These are phyloP conservation scores for Mantis religiosa DNA, from an alignment of 2,888 invertebrate genomes.

Conservation along the genomic window DNA sequence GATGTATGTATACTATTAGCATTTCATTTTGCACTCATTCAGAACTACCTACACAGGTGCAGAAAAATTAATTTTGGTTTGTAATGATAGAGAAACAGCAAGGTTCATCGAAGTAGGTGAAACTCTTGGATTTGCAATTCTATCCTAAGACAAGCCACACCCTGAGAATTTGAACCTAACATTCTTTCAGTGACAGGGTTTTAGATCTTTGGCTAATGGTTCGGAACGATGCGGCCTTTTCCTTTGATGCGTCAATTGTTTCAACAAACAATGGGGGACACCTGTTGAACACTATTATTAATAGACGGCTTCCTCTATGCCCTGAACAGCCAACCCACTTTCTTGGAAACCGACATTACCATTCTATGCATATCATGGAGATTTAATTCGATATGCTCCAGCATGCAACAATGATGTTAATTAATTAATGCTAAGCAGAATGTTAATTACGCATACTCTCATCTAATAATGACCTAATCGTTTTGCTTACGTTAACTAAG, in stretches of 20 bases:
- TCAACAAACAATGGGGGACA: background rate
- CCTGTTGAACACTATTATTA: background rate
- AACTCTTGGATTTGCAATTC: no score
- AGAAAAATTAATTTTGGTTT: no score
- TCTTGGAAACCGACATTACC: background rate
- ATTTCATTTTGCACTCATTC: no score
- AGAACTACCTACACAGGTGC: no score
- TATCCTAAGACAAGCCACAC: no score
- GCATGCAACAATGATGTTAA: background rate
- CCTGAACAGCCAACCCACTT: background rate
- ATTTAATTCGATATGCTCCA: background rate
- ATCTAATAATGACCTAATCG: background rate
- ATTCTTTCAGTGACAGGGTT: no score
- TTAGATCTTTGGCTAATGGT: background rate
- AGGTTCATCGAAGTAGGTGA: no score
- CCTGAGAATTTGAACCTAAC: no score
- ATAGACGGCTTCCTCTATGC: background rate
- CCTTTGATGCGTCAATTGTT: background rate
- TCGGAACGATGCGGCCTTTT: background rate
- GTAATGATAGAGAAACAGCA: no score
- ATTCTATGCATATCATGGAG: background rate
- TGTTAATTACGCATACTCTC: background rate
- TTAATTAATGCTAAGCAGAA: background rate
- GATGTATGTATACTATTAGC: no score
- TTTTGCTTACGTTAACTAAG: background rate